Evolutionary conservation across 2,888 invertebrate genomes (phyloP).

Genomic region (Clitarchus hookeri): DNA sequence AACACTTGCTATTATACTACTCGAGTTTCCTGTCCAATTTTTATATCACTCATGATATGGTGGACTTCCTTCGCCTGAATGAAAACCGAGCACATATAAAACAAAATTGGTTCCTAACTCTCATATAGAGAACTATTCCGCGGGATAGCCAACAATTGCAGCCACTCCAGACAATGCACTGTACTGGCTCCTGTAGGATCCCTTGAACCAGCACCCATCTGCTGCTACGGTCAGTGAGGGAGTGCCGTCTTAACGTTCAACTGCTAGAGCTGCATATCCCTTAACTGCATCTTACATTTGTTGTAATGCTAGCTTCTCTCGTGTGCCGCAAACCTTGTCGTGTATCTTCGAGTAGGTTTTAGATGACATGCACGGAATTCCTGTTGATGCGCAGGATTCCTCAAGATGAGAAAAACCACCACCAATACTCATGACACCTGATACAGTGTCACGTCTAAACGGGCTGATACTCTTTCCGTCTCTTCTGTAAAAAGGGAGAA

Average conservation of each 20-base stretch:
- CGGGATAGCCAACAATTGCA: conserved; percentile 6
- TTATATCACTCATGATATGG: neutral
- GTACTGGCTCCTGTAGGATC: neutral
- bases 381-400: neutral
- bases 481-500: neutral
- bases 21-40: conserved; percentile 23
- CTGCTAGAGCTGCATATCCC: conserved; percentile 21
- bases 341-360: neutral
- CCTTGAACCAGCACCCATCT: conserved; percentile 10
- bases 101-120: conserved; percentile 22
- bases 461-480: neutral
- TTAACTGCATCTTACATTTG: neutral
- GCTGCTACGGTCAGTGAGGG: neutral
- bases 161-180: conserved; percentile 22
- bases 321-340: neutral
- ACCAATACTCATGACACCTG: neutral
- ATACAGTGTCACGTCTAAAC: neutral
- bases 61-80: no score
- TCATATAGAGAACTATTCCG: conserved; percentile 18
- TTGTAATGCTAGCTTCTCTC: neutral
- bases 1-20: conserved; percentile 26
- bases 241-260: conserved; percentile 17
- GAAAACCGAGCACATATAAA: conserved; percentile 19
- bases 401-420: neutral
- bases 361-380: neutral